phyloP scores from a whole-genome alignment of 2,888 invertebrate species.

The Apotomis betuletana region DNA sequence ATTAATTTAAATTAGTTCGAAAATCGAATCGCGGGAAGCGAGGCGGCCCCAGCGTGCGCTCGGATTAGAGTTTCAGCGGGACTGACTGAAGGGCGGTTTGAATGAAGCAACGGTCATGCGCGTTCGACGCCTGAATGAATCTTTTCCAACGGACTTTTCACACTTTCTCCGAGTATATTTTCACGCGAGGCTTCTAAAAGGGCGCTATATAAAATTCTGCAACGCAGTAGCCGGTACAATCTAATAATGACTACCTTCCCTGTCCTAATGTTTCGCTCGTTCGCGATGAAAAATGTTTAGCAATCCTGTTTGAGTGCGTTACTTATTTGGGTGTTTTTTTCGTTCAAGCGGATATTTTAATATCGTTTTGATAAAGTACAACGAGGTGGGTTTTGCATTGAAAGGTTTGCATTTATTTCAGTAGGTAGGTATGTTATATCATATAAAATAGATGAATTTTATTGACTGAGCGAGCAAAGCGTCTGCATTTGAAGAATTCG shows the following conservation, averaged over 20 bases:
- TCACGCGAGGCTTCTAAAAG: conserved; percentile 49
- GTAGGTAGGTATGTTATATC: too few relatives aligned
- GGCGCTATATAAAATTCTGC: conserved; percentile 45
- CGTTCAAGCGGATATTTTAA: not conserved
- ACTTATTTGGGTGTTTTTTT: not conserved
- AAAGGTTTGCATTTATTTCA: too few relatives aligned
- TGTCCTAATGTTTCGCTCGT: conserved; percentile 24
- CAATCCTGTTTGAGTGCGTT: conserved; percentile 10
- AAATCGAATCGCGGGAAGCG: conserved; percentile 64
- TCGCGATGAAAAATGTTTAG: conserved; percentile 27
- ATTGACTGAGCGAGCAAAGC: too few relatives aligned
- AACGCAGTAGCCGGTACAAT: conserved; percentile 31
- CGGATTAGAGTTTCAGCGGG: conserved; percentile 66
- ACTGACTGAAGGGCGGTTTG: conserved; percentile 76
- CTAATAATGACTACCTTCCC: conserved; percentile 39
- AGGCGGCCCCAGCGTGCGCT: conserved; percentile 68
- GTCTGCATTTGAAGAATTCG: too few relatives aligned
- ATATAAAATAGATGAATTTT: too few relatives aligned
- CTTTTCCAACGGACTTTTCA: conserved; percentile 60
- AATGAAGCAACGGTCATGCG: conserved; percentile 74
- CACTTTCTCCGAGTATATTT: conserved; percentile 53
- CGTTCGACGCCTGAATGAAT: conserved; percentile 56
- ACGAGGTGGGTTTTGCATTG: not conserved
- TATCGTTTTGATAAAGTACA: conserved; percentile 1
- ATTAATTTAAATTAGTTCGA: conserved; percentile 69